Evolutionary conservation across 2,113 vertebrate species (phyloP), one percentile per base, ranked within the genome.

Genomic region (Panthera tigris): DNA sequence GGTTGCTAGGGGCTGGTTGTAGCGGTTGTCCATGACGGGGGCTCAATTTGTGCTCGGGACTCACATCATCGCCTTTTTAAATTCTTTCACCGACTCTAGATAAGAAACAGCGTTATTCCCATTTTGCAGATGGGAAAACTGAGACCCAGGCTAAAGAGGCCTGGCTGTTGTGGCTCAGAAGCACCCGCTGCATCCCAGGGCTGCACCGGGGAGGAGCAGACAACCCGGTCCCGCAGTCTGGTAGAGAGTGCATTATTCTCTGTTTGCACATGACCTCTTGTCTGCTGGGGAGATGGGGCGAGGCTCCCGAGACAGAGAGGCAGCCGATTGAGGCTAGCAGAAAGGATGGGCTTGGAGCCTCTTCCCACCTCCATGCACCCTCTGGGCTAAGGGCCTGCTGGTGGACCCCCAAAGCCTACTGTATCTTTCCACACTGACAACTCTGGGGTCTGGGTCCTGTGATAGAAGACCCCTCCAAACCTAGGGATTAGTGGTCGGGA

Each of bases 1-100:
- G 13, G 11, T 9, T 18, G 25, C 82, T 33, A 16, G 4, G 13
- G 16, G 12, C 8, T 0, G n/a, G 6, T 13, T 6, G 1, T 13
- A n/a, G 65, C 6, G 5, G 12, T 55, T 81, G 73, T n/a, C 41
- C 52, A 21, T 33, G 12, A 73, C 9, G n/a, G n/a, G 39, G 15
- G 4, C 13, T 39, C 11, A 31, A 14, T 21, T 19, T 39, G 27
- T 6, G 7, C 11, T 92, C 39, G 23, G 23, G 18, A 12, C 66
- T 19, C 48, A 9, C 19, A 21, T 50, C 25, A 1, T 29, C 11
- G 3, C 18, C 31, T 83, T 52, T 13, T 41, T 18, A 29, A 36
- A 52, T 61, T 19, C 14, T 29, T 48, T 61, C 52, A 41, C 5
- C 71, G 2, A n/a, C 18, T n/a, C 45, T 55, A 13, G 27, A 45